phyloP scores from a whole-genome alignment of 2,888 invertebrate species.

The Drosophila nr. perissopoda region DNA sequence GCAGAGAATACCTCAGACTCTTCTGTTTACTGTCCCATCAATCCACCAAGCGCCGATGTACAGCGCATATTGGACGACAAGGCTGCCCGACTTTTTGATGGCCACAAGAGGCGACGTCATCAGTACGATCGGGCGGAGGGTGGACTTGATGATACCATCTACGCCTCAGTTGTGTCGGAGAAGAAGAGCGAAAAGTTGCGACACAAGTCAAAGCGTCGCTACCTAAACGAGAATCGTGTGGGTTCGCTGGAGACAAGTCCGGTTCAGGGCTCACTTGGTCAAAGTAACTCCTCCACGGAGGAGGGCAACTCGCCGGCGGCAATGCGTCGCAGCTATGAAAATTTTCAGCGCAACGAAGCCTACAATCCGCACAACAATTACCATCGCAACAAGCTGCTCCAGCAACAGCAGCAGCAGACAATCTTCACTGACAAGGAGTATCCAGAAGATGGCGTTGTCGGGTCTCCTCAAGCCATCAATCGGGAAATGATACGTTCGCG shows the following conservation, averaged over 20 bases:
- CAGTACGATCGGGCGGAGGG: slow-evolving; percentile 82
- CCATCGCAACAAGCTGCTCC: slow-evolving; percentile 82
- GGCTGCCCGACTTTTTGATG: slow-evolving; percentile 81
- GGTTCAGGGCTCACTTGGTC: slow-evolving; percentile 55
- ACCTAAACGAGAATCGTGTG: slow-evolving; percentile 84
- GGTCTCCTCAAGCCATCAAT: slow-evolving; percentile 82
- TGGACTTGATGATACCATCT: slow-evolving; percentile 80
- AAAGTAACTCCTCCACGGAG: slow-evolving; percentile 77
- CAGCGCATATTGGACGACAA: slow-evolving; percentile 84
- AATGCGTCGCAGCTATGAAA: slow-evolving; percentile 74
- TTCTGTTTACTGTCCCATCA: slow-evolving; percentile 84
- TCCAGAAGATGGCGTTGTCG: slow-evolving; percentile 54
- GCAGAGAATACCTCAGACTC: slow-evolving; percentile 85
- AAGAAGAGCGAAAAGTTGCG: slow-evolving; percentile 78
- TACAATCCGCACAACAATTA: slow-evolving; percentile 84
- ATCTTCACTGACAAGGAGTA: slow-evolving; percentile 72
- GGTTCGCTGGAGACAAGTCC: slow-evolving; percentile 84
- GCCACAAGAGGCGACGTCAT: slow-evolving; percentile 78
- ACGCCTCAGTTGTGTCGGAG: slow-evolving; percentile 81
- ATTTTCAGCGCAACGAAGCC: slow-evolving; percentile 83
- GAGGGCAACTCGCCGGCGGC: slow-evolving; percentile 76
- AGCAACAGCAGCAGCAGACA: slow-evolving; percentile 80
- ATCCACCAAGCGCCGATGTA: slow-evolving; percentile 82
- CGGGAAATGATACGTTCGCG: slow-evolving; percentile 80
- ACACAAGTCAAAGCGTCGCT: slow-evolving; percentile 82